Percentiles rank a stretch among this genome's conserved stretches.
These are phyloP conservation scores for Tyto alba DNA, from an alignment of 2,113 vertebrate genomes.

Conservation along the genomic window DNA sequence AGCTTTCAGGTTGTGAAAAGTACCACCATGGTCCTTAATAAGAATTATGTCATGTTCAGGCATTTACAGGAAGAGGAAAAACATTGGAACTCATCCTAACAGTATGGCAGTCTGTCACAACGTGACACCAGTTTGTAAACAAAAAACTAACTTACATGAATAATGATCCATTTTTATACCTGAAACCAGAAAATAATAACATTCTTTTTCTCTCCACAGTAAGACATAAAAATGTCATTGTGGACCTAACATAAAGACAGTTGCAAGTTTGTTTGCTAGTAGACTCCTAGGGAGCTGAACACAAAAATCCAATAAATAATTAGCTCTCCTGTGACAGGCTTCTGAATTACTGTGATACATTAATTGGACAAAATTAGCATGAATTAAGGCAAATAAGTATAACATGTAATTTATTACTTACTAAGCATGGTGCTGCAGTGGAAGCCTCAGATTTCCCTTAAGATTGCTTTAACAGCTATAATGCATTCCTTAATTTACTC, in stretches of 20 bases:
- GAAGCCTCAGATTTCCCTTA: conserved; percentile 98
- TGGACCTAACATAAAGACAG: conserved; percentile 75
- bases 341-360: conserved; percentile 98
- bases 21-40: not conserved
- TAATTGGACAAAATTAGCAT: conserved; percentile 99
- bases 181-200: conserved; percentile 56
- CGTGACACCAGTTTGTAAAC: conserved; percentile 65
- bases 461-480: conserved; percentile 99
- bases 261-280: conserved; percentile 85
- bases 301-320: conserved; percentile 96
- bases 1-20: conserved; percentile 8
- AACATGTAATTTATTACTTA: conserved; percentile 99
- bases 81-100: conserved; percentile 56
- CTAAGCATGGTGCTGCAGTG: conserved; percentile 95
- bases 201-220: conserved; percentile 54
- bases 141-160: conserved; percentile 39
- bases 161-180: conserved; percentile 69
- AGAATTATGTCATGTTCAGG: conserved; percentile 12
- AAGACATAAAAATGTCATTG: conserved; percentile 72
- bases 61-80: not conserved
- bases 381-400: conserved; percentile 99
- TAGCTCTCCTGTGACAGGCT: conserved; percentile 97
- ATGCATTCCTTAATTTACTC: conserved; percentile 99
- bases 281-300: conserved; percentile 83
- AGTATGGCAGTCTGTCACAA: conserved; percentile 56